phyloP scores from a whole-genome alignment of 2,113 vertebrate genomes.

The Albula glossodonta region DNA sequence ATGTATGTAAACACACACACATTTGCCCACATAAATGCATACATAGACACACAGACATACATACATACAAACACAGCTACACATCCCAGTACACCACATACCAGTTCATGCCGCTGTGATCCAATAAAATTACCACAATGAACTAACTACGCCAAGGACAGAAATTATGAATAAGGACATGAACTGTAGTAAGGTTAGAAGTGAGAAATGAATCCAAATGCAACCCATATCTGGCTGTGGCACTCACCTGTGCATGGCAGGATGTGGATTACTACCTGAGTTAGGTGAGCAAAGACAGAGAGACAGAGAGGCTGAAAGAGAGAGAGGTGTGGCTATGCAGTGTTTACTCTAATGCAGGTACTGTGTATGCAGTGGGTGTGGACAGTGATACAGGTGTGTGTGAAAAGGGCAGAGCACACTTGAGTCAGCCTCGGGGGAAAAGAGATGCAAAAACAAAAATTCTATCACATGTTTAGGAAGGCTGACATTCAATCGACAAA shows the following conservation, averaged over 20 bases:
- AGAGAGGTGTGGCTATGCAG: not conserved
- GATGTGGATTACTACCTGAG: not conserved
- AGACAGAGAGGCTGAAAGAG: not conserved
- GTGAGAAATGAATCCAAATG: not conserved
- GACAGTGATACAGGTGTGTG: conserved; percentile 1
- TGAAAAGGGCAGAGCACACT: not conserved
- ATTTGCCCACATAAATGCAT: not conserved
- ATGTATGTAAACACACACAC: not conserved
- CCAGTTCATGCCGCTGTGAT: not conserved
- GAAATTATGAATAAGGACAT: not conserved
- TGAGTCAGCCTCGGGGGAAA: not conserved
- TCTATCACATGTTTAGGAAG: not conserved
- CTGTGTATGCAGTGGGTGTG: conserved; percentile 14
- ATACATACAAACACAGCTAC: not conserved
- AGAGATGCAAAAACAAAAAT: not conserved
- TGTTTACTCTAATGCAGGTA: conserved; percentile 12
- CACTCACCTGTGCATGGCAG: not conserved
- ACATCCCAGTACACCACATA: not conserved
- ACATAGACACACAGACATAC: not conserved
- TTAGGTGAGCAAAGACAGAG: not conserved
- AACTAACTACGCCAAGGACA: not conserved
- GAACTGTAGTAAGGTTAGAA: not conserved
- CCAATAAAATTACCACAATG: not conserved
- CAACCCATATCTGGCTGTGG: not conserved
- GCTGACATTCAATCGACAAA: not conserved